These are phyloP conservation scores for Amblyteles armatorius DNA, from an alignment of 2,888 invertebrate species.

Conservation along the genomic window DNA sequence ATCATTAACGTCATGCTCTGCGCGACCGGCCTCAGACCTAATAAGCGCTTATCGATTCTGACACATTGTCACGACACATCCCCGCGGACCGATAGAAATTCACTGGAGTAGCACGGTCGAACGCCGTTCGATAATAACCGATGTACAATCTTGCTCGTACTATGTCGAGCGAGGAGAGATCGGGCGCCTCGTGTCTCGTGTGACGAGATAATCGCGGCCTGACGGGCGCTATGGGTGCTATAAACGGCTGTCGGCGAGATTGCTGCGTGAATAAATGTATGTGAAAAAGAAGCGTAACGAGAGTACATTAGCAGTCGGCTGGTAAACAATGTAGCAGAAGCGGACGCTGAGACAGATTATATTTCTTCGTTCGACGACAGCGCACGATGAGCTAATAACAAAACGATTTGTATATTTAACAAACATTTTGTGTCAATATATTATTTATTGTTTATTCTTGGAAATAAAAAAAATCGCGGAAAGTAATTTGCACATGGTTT, in stretches of 20 bases:
- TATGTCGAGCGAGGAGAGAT: constrained; percentile 31
- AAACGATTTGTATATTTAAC: no score
- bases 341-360: no score
- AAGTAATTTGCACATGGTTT: no score
- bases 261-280: constrained; percentile 25
- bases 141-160: constrained; percentile 4
- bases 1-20: constrained; percentile 22
- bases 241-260: constrained; percentile 32
- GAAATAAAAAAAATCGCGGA: no score
- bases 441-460: no score
- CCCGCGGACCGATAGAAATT: constrained; percentile 18
- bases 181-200: constrained; percentile 22
- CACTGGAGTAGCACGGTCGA: constrained; percentile 5
- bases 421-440: no score
- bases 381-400: no score
- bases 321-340: no score
- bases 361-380: no score
- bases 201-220: constrained; percentile 38
- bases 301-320: neutral
- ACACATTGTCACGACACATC: constrained; percentile 2
- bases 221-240: constrained; percentile 23
- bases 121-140: constrained; percentile 29
- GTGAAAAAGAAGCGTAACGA: constrained; percentile 1
- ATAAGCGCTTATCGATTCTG: constrained; percentile 54
- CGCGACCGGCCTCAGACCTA: constrained; percentile 37